Conservation (phyloP, 1,140 invertebrate genomes). For the Diachasma alloeum region DNA sequence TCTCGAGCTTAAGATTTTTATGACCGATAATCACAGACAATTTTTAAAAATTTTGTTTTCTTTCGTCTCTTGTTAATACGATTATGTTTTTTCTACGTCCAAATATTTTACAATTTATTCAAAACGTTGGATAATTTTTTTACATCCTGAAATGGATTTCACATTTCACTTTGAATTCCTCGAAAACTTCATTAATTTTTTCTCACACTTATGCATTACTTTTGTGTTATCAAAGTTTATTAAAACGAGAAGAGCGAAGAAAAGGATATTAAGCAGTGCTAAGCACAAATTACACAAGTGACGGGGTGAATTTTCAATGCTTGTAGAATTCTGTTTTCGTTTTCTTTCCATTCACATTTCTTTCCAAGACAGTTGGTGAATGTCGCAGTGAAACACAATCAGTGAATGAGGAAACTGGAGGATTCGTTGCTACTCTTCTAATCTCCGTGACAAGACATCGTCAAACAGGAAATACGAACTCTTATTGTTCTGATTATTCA, state of each 20-base stretch:
- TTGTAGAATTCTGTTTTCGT: background rate
- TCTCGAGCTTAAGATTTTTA: constrained; percentile 65
- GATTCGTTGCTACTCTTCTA: constrained; percentile 12
- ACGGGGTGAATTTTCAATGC: constrained; percentile 36
- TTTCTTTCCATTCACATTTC: background rate
- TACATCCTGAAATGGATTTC: constrained; percentile 48
- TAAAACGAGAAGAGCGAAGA: background rate
- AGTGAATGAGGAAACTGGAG: constrained; percentile 30
- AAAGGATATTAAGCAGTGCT: constrained; percentile 25
- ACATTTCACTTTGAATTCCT: constrained; percentile 41
- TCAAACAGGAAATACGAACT: constrained; percentile 18
- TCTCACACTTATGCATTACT: background rate
- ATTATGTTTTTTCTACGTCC: constrained; percentile 12
- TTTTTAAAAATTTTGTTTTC: constrained; percentile 54
- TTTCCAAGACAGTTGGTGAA: background rate
- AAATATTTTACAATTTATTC: constrained; percentile 13
- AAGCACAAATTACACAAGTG: constrained; percentile 36
- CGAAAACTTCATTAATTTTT: background rate
- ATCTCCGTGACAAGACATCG: background rate
- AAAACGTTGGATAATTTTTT: constrained; percentile 27
- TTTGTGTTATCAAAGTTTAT: constrained; percentile 3
- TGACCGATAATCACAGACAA: constrained; percentile 66
- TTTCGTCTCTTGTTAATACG: constrained; percentile 19
- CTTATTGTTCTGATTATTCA: constrained; percentile 7
- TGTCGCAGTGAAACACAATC: constrained; percentile 20